Evolutionary conservation across 2,888 invertebrate species (phyloP), one percentile per base, ranked within the genome.

Genomic region (Laothoe populi): DNA sequence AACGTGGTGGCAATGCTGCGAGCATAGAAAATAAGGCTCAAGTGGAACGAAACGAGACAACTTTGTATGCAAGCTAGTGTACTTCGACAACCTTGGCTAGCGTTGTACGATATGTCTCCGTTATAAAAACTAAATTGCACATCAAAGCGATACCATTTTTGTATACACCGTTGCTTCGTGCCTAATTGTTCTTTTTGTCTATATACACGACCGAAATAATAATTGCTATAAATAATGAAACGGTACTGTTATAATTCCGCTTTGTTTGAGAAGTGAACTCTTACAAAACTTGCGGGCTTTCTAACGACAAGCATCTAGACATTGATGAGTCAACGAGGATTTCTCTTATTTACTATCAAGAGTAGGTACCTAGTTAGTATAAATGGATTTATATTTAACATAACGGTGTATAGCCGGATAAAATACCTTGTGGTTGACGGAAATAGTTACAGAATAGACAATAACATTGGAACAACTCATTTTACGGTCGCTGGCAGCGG

Each of bases 401-500:
- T 83, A 86, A 84, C 87, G 84, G 88, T 78, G 74, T 66, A 71
- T 59, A 64, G 58, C 71, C 76, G 77, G 74, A 79, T 75, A 73
- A 78, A 75, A 75, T 77, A 40, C 73, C 73, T 44, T 74, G 75
- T 72, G 74, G 78, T 77, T 81, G 78, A 79, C 83, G 88, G 88
- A 87, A 88, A 84, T 79, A 71, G 75, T 78, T 77, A 77, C 76
- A 74, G 79, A 81, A 79, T 75, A 83, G 82, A 87, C 82, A 86
- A 83, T 87, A 71, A 75, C 72, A 69, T 77, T 73, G 70, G 69
- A 69, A 70, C 63, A 76, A 65, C 73, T 78, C 84, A 89, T 91
- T 90, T 90, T 84, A 90, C 88, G 88, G 84, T 90, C 70, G 78
- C 79, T 85, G 78, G 72, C 75, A 79, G 76, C 81, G 84, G 86